Evolutionary conservation across 2,113 vertebrate species (phyloP).

Genomic region (Piaya cayana): DNA sequence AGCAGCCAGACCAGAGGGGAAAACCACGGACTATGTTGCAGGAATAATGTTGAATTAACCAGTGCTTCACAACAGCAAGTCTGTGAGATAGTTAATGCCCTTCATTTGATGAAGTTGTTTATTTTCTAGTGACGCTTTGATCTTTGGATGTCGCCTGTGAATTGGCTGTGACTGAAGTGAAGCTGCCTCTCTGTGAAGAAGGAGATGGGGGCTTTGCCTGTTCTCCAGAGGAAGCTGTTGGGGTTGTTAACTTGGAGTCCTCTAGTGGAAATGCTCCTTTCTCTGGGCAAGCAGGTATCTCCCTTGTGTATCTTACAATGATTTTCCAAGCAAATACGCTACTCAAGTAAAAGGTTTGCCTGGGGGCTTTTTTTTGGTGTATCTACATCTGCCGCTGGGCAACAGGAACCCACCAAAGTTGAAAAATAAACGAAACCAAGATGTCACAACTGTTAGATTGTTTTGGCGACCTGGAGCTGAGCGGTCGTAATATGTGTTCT

Average conservation of each 20-base stretch:
- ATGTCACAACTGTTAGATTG: neutral
- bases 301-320: neutral
- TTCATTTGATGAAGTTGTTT: too few species aligned
- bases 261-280: neutral
- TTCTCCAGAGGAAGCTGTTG: accelerated
- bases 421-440: neutral
- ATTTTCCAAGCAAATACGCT: neutral
- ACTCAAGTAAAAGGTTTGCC: neutral
- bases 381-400: accelerated
- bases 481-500: neutral
- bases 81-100: too few species aligned
- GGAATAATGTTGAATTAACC: too few species aligned
- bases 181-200: too few species aligned
- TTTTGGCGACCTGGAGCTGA: neutral
- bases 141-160: too few species aligned
- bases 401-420: neutral
- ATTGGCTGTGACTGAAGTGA: too few species aligned
- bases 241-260: neutral
- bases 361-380: neutral
- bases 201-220: neutral
- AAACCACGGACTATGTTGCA: too few species aligned
- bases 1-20: too few species aligned
- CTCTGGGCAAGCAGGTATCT: neutral
- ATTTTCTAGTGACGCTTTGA: too few species aligned
- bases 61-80: too few species aligned